Evolutionary conservation across 2,888 invertebrate genomes (phyloP), one percentile per base, ranked within the genome.

Genomic region (Tiliacea aurago): DNA sequence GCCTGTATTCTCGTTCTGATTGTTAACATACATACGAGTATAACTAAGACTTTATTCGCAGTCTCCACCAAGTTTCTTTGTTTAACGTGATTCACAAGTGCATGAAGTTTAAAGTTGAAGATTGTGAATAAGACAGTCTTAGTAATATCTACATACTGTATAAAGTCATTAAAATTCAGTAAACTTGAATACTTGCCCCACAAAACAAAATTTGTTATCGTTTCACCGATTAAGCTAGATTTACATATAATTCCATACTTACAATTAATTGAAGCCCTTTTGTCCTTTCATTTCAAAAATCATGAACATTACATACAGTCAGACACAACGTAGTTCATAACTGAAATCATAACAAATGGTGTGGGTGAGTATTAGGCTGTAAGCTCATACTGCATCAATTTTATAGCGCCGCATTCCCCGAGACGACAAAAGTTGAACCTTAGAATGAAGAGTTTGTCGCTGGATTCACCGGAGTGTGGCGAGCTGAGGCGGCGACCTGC

Each of bases 391-490:
- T 92, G 90, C 90, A 89, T 94, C 87, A 88, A 93, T 96, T 93
- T 96, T 96, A 95, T 97, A 99, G 99, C 99, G 93, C 99, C 99
- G 89, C 99, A 99, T 96, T 99, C 99, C 95, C 99, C 99, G 91
- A 98, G 99, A 93, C 98, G 99, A 82, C 99, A 99, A 97, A 98
- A 99, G 97, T 97, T 99, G 96, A 99, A 99, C 97, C 97, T 99
- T 95, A 98, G 99, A 94, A 99, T 99, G 99, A 99, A 99, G 97
- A 99, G 99, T 94, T 97, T 99, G 90, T 99, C 99, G 81, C 96
- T 99, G 97, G 99, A 99, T 95, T 99, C 99, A 49, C 99, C 99
- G 82, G 99, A 99, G 95, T 98, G 98, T 89, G 98, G 98, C 79
- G 98, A 99, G 93, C 94, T 97, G 91, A 97, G 98, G 89, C 97